These are phyloP conservation scores for Neodon shergylaensis DNA, from an alignment of 2,113 vertebrate genomes.

Conservation along the genomic window DNA sequence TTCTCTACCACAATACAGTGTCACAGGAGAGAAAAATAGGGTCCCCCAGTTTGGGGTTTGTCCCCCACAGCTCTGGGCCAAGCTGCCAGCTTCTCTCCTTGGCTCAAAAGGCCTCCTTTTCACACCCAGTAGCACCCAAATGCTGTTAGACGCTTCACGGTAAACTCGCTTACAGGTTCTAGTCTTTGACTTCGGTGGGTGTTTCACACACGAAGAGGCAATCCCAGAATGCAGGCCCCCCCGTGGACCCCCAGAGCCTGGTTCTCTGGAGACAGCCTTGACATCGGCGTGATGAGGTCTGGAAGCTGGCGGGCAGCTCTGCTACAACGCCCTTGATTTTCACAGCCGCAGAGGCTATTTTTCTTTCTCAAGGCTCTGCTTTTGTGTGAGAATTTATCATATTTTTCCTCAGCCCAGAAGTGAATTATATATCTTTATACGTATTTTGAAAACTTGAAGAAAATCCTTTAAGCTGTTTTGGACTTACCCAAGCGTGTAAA, in stretches of 20 bases:
- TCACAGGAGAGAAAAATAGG: not conserved
- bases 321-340: not conserved
- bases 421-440: constrained; percentile 46
- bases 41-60: not conserved
- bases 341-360: not conserved
- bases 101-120: not conserved
- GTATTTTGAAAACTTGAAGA: constrained; percentile 61
- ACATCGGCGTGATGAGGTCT: rapidly evolving
- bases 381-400: constrained; percentile 60
- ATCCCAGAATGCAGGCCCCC: not conserved
- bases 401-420: constrained; percentile 16
- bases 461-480: constrained; percentile 71
- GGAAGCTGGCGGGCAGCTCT: not conserved
- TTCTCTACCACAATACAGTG: not conserved
- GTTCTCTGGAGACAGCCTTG: not conserved
- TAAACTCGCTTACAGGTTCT: not conserved
- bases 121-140: not conserved
- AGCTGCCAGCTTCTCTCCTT: rapidly evolving
- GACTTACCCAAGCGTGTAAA: constrained; percentile 53
- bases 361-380: constrained; percentile 29
- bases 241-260: rapidly evolving
- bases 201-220: not conserved
- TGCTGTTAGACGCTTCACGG: not conserved
- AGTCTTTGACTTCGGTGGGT: not conserved
- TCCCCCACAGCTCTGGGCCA: rapidly evolving